phyloP scores from a whole-genome alignment of 2,888 invertebrate genomes.

The Phoenoteleia sp. region DNA sequence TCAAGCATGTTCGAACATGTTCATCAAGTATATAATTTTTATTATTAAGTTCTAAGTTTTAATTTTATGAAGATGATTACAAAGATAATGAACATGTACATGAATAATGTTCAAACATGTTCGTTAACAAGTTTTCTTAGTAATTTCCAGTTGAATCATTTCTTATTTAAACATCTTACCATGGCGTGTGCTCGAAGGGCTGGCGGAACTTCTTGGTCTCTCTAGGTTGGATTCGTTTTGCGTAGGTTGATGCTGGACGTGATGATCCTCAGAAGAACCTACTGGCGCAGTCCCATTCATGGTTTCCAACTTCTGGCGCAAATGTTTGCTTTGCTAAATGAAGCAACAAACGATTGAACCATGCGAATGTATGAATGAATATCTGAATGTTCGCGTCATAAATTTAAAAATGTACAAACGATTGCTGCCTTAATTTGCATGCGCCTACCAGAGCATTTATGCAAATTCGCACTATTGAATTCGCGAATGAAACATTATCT shows the following conservation, averaged over 20 bases:
- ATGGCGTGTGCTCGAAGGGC: slow-evolving; percentile 84
- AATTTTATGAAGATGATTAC: too few relatives aligned
- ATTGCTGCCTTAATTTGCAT: slow-evolving; percentile 36
- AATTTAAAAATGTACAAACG: neutral
- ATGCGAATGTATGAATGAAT: slow-evolving; percentile 1
- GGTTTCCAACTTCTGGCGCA: slow-evolving; percentile 53
- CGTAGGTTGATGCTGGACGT: slow-evolving; percentile 81
- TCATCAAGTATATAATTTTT: too few relatives aligned
- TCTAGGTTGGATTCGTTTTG: slow-evolving; percentile 83
- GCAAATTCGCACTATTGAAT: slow-evolving; percentile 22
- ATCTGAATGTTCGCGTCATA: neutral
- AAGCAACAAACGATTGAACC: slow-evolving; percentile 45
- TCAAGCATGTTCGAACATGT: too few relatives aligned
- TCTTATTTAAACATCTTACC: too few relatives aligned
- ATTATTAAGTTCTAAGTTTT: too few relatives aligned
- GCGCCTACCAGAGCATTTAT: slow-evolving; percentile 43
- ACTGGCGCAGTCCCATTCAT: slow-evolving; percentile 84
- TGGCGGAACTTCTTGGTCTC: slow-evolving; percentile 84
- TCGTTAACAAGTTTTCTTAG: too few relatives aligned
- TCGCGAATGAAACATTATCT: neutral
- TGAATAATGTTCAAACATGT: too few relatives aligned
- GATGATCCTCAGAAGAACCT: slow-evolving; percentile 82
- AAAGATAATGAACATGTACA: too few relatives aligned
- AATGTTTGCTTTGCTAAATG: slow-evolving; percentile 52
- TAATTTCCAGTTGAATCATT: too few relatives aligned